Evolutionary conservation across 2,113 vertebrate genomes (phyloP), one percentile per base, ranked within the genome.

Genomic region (Prietella phreatophila): DNA sequence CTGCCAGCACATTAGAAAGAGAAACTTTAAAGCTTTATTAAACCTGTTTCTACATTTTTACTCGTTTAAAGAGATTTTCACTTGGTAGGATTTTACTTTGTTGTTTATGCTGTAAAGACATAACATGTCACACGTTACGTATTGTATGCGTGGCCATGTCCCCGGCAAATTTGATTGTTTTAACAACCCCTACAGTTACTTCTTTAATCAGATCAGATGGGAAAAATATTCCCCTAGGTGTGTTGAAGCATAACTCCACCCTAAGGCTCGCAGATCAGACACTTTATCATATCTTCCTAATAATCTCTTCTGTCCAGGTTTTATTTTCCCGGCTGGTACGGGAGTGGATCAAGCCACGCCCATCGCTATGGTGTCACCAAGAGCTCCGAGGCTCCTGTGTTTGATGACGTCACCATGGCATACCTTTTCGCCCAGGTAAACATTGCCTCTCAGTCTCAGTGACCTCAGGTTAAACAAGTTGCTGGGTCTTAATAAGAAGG

Each of bases 261-360:
- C 73, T 42, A 22, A 73, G 42, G 20, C 39, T 17, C 2, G 0
- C 27, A 53, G 27, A 6, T 30, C 73, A 47, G 5, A 73, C 14
- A 56, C 78, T 10, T 56, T 19, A 55, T 58, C n/a, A 33, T 33
- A 4, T 33, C 53, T 33, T 39, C 80, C 80, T 60, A 25, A 39
- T 39, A 82, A 22, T 9, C 11, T 4, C 30, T 22, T 36, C 20
- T 55, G 65, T 27, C 19, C 88, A 99, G 98, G 92, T 99, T 96
- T 94, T 98, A 98, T 91, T 99, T 99, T 91, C 96, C 97, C 22
- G 96, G 97, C 84, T 99, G 97, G 97, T 97, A 97, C 61, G 96
- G 97, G 88, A 96, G 93, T 82, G 94, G 94, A 79, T 95, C 91
- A 65, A 95, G 86, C 86, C 95, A 95, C 90, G 95, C 97, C 0